A percentile compares a stretch with the other conserved stretches of the same genome.
Conservation (phyloP, 2,888 invertebrate genomes). For the Luperina nickerlii region DNA sequence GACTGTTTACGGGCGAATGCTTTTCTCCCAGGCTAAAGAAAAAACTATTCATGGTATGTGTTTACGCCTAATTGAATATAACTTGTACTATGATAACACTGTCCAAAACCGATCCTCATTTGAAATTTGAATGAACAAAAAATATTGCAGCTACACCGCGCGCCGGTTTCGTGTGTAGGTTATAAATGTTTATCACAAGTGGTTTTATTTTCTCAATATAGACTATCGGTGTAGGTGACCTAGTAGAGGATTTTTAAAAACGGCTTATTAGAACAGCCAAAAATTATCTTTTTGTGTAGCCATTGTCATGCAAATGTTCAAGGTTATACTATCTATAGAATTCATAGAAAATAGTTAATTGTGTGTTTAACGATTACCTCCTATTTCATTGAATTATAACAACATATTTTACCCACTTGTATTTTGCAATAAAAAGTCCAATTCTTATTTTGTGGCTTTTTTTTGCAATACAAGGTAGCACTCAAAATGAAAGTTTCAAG, state of each 20-base stretch:
- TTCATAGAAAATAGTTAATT: not conserved
- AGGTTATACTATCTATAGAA: not conserved
- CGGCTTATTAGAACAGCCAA: not conserved
- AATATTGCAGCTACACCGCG: not conserved
- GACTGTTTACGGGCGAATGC: conserved; percentile 77
- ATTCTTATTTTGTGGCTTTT: too few relatives aligned
- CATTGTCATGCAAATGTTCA: conserved; percentile 28
- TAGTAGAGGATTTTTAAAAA: not conserved
- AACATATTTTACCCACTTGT: not conserved
- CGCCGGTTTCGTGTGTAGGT: conserved; percentile 10
- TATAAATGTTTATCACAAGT: conserved; percentile 16
- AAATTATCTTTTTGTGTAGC: not conserved
- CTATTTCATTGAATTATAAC: not conserved
- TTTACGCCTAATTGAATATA: conserved; percentile 21
- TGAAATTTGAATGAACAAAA: conserved; percentile 36
- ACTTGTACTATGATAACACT: too few relatives aligned
- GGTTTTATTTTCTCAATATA: not conserved
- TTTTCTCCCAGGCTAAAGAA: conserved; percentile 79
- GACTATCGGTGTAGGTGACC: not conserved
- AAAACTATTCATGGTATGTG: conserved; percentile 84
- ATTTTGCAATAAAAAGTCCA: not conserved
- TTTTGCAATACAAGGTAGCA: not conserved
- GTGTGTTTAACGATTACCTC: conserved; percentile 1
- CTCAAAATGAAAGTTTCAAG: not conserved
- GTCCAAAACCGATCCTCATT: conserved; percentile 25